Conservation (phyloP, 2,888 invertebrate genomes). For the Cyclophora albipunctata region DNA sequence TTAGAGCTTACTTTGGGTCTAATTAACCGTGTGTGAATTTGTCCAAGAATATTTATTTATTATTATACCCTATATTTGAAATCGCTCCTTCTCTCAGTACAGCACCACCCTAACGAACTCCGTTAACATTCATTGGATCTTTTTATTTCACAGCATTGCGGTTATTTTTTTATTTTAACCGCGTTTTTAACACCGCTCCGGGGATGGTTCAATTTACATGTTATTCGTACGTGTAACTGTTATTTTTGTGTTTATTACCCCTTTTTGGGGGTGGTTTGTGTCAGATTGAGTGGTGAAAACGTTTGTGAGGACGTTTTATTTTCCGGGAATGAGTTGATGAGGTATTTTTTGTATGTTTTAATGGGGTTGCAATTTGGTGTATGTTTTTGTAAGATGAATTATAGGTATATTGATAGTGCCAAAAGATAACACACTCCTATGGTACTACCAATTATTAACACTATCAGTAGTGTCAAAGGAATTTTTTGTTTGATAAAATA, state of each 20-base stretch:
- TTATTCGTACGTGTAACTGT: slow-evolving; percentile 12
- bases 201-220: slow-evolving; percentile 20
- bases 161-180: slow-evolving; percentile 27
- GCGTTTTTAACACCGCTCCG: slow-evolving; percentile 18
- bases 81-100: slow-evolving; percentile 3
- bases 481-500: no score
- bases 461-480: no score
- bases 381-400: no score
- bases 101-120: slow-evolving; percentile 1
- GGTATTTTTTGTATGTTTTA: neutral
- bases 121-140: slow-evolving; percentile 38
- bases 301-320: slow-evolving; percentile 7
- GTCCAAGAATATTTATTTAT: no score
- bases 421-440: no score
- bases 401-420: neutral
- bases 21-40: no score
- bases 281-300: slow-evolving; percentile 5
- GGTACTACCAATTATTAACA: no score
- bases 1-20: no score
- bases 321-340: neutral
- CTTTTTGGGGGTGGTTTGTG: slow-evolving; percentile 8
- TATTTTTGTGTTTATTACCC: slow-evolving; percentile 14
- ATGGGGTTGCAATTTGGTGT: neutral
- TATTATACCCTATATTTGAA: no score
- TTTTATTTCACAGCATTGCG: slow-evolving; percentile 29